Evolutionary conservation across 2,113 vertebrate genomes (phyloP), one percentile per base, ranked within the genome.

Genomic region (Atlantisia rogersi): DNA sequence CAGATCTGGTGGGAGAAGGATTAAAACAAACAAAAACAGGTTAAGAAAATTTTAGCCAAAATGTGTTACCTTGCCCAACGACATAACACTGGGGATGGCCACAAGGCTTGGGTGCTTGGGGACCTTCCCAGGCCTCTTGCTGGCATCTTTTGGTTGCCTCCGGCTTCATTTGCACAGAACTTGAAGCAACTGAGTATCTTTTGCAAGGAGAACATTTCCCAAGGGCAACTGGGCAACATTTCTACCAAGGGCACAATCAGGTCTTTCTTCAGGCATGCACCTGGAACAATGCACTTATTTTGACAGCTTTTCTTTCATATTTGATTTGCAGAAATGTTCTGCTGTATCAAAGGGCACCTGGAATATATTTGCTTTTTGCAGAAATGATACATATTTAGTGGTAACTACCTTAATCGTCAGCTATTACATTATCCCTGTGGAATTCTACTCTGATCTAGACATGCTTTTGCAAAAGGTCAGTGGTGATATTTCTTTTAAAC

Each of bases 301-400:
- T 73, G 80, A 32, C 21, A 31, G 59, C 21, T 95, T 78, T 82
- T 50, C 52, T 96, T 97, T 97, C 42, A 63, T 78, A 70, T 35
- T 92, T 86, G 73, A 52, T 71, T 92, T 86, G 53, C 62, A 82
- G 82, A 65, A 79, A 86, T 86, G 60, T 79, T 80, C 24, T 93
- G 35, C 62, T 85, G 2, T 86, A 55, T 69, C 69, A 94, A 71
- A 78, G 35, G 78, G 14, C 75, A 88, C 60, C 65, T 85, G 35
- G 37, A 67, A 82, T 32, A 37, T 80, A 73, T 56, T 90, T 95
- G 95, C 52, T 21, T 91, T 86, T 95, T 84, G 28, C 56, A 94
- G 78, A 85, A 94, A 63, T 53, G 2, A 40, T 59, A 19, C 55
- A 15, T 65, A 46, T 58, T 71, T 91, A 59, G 32, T 39, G 24